Conservation (phyloP, 2,888 invertebrate genomes). For the Litoditis marina region DNA sequence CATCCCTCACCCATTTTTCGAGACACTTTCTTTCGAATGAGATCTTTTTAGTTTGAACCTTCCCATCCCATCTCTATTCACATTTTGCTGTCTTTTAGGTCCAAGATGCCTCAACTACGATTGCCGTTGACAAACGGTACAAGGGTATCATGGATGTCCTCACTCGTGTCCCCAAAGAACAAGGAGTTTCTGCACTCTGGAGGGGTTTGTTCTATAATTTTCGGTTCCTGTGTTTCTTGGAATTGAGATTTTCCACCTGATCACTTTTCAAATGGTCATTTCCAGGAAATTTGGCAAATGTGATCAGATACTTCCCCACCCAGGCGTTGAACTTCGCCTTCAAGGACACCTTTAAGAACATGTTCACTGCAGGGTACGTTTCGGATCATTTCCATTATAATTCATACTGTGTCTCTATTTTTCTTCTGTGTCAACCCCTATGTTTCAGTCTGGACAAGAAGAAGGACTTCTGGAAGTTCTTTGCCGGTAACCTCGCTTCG, state of each 20-base stretch:
- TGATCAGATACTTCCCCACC: constrained; percentile 77
- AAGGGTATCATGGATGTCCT: constrained; percentile 55
- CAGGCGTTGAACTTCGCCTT: constrained; percentile 92
- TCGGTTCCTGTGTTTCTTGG: neutral
- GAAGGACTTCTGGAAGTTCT: constrained; percentile 76
- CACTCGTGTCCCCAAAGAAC: constrained; percentile 57
- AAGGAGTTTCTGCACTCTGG: constrained; percentile 64
- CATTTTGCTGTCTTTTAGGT: constrained; percentile 42
- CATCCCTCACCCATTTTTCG: too few relatives aligned
- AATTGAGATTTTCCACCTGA: neutral
- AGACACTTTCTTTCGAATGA: neutral
- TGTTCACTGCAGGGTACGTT: too few relatives aligned
- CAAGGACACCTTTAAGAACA: constrained; percentile 67
- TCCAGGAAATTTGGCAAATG: constrained; percentile 62
- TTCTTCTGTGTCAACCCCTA: constrained; percentile 6
- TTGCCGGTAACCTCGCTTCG: constrained; percentile 74
- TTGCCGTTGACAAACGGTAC: constrained; percentile 55
- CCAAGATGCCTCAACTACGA: constrained; percentile 53
- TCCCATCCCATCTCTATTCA: too few relatives aligned
- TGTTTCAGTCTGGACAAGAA: constrained; percentile 74
- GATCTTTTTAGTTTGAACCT: neutral
- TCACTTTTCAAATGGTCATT: neutral
- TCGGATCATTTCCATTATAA: too few relatives aligned
- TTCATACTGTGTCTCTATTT: too few relatives aligned
- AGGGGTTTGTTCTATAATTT: too few relatives aligned